A percentile compares a stretch with the other conserved stretches of the same genome.
Conservation (phyloP, 2,113 vertebrate species). For the Dicaeum eximium region DNA sequence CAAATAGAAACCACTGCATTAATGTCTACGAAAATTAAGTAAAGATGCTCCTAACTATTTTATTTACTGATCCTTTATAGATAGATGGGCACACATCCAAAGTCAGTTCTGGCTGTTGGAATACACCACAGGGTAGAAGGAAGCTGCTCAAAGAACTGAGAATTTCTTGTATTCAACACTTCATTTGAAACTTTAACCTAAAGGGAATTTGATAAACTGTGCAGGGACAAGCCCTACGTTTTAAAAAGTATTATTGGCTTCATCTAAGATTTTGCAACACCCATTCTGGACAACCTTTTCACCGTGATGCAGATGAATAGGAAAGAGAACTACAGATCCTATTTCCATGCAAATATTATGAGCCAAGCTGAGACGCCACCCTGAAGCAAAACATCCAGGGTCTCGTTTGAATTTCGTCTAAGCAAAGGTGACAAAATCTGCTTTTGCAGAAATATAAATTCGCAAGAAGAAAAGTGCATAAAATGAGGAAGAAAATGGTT, state of each 20-base stretch:
- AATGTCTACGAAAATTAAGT: not conserved
- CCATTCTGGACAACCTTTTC: not conserved
- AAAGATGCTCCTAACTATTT: not conserved
- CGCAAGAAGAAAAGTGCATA: not conserved
- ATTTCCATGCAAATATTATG: not conserved
- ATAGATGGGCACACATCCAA: not conserved
- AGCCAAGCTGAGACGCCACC: not conserved
- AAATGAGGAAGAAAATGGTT: constrained; percentile 28
- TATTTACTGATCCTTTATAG: not conserved
- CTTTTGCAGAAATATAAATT: constrained; percentile 41
- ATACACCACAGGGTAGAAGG: not conserved
- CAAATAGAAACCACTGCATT: not conserved
- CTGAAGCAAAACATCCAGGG: not conserved
- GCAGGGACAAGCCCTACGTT: not conserved
- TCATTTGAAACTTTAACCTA: not conserved
- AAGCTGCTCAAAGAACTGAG: not conserved
- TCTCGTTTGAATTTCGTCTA: not conserved
- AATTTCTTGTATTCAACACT: not conserved
- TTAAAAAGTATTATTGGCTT: not conserved
- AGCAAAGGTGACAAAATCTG: not conserved
- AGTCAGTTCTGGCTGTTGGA: not conserved
- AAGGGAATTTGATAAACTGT: not conserved
- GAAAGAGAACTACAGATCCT: not conserved
- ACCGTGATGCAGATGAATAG: not conserved
- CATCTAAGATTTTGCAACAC: not conserved